These are phyloP conservation scores for Ridgeia piscesae DNA, from an alignment of 1,140 invertebrate genomes.

Conservation along the genomic window DNA sequence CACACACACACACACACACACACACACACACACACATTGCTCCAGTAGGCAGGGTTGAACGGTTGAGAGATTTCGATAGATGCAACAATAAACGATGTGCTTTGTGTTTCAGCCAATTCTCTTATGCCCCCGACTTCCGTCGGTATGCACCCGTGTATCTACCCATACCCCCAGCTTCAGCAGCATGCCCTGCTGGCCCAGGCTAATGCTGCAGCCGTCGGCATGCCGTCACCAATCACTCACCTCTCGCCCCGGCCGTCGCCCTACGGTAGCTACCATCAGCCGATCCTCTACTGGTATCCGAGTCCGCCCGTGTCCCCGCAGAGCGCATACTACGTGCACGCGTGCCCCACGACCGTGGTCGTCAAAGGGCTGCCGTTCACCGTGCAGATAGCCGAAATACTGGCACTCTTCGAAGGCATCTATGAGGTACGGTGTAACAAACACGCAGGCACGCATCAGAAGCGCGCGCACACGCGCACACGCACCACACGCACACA, in stretches of 20 bases:
- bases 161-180: constrained; percentile 25
- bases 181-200: constrained; percentile 28
- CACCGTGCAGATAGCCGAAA: constrained; percentile 55
- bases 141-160: constrained; percentile 24
- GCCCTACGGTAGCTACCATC: constrained; percentile 36
- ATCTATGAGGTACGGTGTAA: constrained; percentile 58
- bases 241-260: constrained; percentile 47
- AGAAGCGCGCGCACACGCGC: neutral
- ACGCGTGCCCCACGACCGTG: constrained; percentile 60
- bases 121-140: constrained; percentile 52
- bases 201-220: constrained; percentile 46
- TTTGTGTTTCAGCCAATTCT: neutral
- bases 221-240: constrained; percentile 58
- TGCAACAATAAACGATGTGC: neutral
- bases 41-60: neutral
- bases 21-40: neutral
- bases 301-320: constrained; percentile 89
- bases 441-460: no score
- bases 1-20: no score
- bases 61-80: neutral
- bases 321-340: constrained; percentile 73
- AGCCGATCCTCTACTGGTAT: constrained; percentile 73
- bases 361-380: constrained; percentile 60
- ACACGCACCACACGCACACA: neutral
- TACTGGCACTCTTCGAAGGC: constrained; percentile 59